phyloP scores from a whole-genome alignment of 2,888 invertebrate genomes.

The Philaethria dido region DNA sequence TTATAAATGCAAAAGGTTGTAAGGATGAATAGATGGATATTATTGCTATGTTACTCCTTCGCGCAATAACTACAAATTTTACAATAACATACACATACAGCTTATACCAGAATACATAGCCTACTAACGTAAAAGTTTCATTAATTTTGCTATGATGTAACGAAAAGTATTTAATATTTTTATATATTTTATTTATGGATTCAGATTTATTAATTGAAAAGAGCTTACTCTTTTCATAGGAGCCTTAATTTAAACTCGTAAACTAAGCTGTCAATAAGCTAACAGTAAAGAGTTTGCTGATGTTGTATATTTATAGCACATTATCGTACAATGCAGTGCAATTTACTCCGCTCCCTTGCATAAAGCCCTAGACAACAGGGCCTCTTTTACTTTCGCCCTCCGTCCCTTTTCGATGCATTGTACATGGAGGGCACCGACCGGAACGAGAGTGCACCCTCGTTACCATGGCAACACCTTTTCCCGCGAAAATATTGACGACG shows the following conservation, averaged over 20 bases:
- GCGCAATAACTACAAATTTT: no score
- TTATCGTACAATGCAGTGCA: constrained; percentile 46
- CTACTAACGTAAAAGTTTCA: no score
- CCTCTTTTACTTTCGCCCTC: constrained; percentile 65
- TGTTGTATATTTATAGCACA: constrained; percentile 42
- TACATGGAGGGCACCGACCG: constrained; percentile 71
- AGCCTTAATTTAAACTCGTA: neutral
- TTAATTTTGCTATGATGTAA: no score
- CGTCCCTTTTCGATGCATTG: constrained; percentile 67
- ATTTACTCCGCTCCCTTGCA: constrained; percentile 57
- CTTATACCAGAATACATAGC: no score
- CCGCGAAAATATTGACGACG: constrained; percentile 72
- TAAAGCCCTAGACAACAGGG: constrained; percentile 66
- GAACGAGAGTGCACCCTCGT: constrained; percentile 70
- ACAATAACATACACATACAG: no score
- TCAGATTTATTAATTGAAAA: no score
- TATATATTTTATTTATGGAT: no score
- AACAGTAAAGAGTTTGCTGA: constrained; percentile 12
- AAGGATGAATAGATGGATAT: no score
- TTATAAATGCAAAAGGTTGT: no score
- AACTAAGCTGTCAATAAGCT: constrained; percentile 9
- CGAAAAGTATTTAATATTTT: no score
- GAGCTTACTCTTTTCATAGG: no score
- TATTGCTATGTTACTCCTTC: no score
- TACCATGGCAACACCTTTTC: constrained; percentile 75